Percentiles rank a stretch among this genome's conserved stretches.
Evolutionary conservation across 2,888 invertebrate genomes (phyloP).

Genomic region (Oscheius sp.): DNA sequence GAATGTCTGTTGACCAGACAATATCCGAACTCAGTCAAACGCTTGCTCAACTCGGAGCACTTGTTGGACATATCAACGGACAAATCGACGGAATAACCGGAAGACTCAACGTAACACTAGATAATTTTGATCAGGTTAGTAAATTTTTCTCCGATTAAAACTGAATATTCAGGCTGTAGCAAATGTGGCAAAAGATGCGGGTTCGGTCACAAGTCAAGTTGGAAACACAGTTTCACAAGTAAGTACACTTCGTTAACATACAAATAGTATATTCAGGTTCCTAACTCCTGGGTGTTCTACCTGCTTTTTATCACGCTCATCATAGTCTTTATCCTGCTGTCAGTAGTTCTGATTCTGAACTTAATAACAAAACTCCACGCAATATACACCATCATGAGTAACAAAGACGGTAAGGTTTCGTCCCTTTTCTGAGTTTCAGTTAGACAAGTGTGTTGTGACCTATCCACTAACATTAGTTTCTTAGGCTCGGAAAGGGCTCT

Average conservation of each 20-base stretch:
- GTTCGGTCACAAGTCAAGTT: slow-evolving; percentile 68
- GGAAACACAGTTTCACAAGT: slow-evolving; percentile 70
- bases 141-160: too few species aligned
- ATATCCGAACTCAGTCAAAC: slow-evolving; percentile 70
- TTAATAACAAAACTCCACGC: slow-evolving; percentile 65
- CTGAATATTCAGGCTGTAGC: slow-evolving; percentile 57
- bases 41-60: slow-evolving; percentile 64
- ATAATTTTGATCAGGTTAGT: slow-evolving; percentile 67
- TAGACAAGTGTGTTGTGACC: slow-evolving; percentile 17
- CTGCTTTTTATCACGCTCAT: slow-evolving; percentile 70
- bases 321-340: slow-evolving; percentile 68
- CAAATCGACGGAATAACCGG: slow-evolving; percentile 70
- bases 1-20: slow-evolving; percentile 71
- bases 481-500: slow-evolving; percentile 36
- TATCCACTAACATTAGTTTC: slow-evolving; percentile 29
- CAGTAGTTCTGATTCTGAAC: slow-evolving; percentile 66
- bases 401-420: slow-evolving; percentile 53
- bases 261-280: slow-evolving; percentile 54
- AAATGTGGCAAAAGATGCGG: slow-evolving; percentile 69
- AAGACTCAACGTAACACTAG: slow-evolving; percentile 67
- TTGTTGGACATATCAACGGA: slow-evolving; percentile 71
- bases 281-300: slow-evolving; percentile 72
- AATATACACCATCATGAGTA: slow-evolving; percentile 54
- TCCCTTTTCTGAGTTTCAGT: neutral
- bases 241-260: neutral